phyloP scores from a whole-genome alignment of 2,888 invertebrate genomes.

The Globia sparganii region DNA sequence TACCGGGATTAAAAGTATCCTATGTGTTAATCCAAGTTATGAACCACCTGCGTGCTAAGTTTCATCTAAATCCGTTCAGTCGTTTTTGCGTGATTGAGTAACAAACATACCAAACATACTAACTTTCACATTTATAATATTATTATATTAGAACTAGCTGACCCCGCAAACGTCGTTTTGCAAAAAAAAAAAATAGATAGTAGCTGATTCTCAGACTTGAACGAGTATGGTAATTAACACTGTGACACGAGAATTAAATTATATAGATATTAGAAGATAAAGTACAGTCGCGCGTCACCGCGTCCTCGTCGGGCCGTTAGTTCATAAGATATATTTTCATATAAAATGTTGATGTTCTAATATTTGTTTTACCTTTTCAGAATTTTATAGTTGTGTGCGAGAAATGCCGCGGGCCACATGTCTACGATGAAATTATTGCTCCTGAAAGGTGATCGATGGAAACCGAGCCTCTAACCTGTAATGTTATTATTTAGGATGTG shows the following conservation, averaged over 20 bases:
- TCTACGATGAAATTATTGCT: conserved; percentile 76
- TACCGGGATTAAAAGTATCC: neutral
- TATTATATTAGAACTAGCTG: no score
- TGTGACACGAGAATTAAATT: no score
- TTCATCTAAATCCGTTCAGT: neutral
- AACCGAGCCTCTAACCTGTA: neutral
- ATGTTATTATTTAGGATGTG: no score
- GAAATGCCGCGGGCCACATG: conserved; percentile 73
- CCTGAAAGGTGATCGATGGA: conserved; percentile 76
- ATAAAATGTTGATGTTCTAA: conserved; percentile 20
- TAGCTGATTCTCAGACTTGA: no score
- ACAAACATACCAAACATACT: no score
- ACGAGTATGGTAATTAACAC: no score
- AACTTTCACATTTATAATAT: no score
- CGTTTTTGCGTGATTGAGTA: neutral
- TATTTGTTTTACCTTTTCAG: conserved; percentile 70
- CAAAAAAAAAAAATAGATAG: no score
- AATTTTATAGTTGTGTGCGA: conserved; percentile 80
- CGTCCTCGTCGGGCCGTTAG: conserved; percentile 18
- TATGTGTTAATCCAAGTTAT: neutral
- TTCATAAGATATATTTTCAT: conserved; percentile 18
- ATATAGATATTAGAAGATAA: no score
- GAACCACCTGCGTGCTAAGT: neutral
- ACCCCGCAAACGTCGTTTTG: no score
- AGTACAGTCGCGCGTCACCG: neutral